These are phyloP conservation scores for Clistopyga incitator DNA, from an alignment of 2,888 invertebrate genomes.

Conservation along the genomic window DNA sequence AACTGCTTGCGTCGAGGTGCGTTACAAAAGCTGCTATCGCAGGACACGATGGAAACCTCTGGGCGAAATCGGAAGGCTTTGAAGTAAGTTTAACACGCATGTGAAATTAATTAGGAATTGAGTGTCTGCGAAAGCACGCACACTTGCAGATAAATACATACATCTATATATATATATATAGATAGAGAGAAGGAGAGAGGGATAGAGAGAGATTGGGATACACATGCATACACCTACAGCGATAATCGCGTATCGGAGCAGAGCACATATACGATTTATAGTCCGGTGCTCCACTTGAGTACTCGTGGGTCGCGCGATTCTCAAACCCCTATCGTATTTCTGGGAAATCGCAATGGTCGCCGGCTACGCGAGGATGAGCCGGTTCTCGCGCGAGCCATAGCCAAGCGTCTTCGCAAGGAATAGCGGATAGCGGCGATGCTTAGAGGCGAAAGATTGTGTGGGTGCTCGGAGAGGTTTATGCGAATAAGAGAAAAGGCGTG, in stretches of 20 bases:
- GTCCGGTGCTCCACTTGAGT: constrained; percentile 15
- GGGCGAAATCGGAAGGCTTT: constrained; percentile 97
- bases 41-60: constrained; percentile 97
- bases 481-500: constrained; percentile 1
- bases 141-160: neutral
- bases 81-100: constrained; percentile 90
- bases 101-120: neutral
- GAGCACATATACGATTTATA: neutral
- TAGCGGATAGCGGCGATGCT: neutral
- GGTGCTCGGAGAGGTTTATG: neutral
- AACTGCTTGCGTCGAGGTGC: constrained; percentile 97
- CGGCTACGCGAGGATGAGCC: constrained; percentile 56
- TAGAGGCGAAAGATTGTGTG: neutral
- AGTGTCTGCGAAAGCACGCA: neutral
- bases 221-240: neutral
- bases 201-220: neutral
- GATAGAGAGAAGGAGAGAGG: neutral
- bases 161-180: constrained; percentile 1
- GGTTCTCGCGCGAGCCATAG: constrained; percentile 44
- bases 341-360: constrained; percentile 58
- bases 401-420: constrained; percentile 15
- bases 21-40: constrained; percentile 97
- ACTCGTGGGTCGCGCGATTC: constrained; percentile 29
- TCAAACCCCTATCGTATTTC: constrained; percentile 44
- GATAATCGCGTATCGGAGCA: constrained; percentile 15